Evolutionary conservation across 1,140 invertebrate species (phyloP), one percentile per base, ranked within the genome.

Genomic region (Lasioglossum albipes): DNA sequence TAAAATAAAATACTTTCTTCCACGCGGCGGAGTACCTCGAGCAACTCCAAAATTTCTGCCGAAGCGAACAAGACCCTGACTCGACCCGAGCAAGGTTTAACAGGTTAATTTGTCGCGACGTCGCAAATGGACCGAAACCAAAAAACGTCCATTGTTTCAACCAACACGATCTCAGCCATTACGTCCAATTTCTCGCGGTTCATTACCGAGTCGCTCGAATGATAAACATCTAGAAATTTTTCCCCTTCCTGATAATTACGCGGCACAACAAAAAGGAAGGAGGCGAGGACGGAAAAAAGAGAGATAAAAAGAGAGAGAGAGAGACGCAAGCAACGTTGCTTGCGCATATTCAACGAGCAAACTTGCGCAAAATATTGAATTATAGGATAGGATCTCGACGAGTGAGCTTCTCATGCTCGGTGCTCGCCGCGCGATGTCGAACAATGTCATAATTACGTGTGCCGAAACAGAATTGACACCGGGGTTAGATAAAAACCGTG

Each of bases 361-460:
- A 64, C 59, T 65, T 65, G 62, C 18, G 61, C 67, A 64, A 74
- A 59, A 7, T 68, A 57, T 18, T 42, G 57, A 68, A 59, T 76
- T 45, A 12, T 41, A 31, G 20, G 18, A 36, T 22, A 75, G 49
- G 22, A 49, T 74, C 22, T 45, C 65, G 18, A 22, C 45, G 45
- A 7, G 2, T 20, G 27, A 52, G 59, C 36, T 42, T 68, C 41
- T 45, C 52, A 57, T 45, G 22, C 7, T 66, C 7, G 2, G 16
- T 18, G 13, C 42, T 3, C 42, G 57, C 57, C 18, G 18, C 13
- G 13, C 57, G 18, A 7, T n/a, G 57, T 59, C 57, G 20, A 65
- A 52, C 27, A 74, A 65, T 68, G 36, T 45, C 74, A 59, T 59
- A 59, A 76, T 59, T 59, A 42, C 13, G 12, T 18, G 20, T 0